Evolutionary conservation across 1,140 invertebrate genomes (phyloP).

Genomic region (Musca domestica): DNA sequence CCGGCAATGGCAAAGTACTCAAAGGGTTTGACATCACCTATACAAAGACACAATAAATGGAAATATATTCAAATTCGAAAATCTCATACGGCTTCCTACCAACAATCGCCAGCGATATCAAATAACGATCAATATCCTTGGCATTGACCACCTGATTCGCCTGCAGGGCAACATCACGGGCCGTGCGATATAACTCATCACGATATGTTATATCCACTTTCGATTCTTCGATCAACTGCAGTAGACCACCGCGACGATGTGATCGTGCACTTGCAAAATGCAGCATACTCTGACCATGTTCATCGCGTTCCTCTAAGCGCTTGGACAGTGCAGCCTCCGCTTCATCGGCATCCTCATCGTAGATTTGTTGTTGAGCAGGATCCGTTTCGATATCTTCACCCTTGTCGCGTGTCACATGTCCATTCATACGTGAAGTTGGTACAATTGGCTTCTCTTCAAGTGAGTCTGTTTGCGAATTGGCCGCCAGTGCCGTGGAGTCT

Average conservation of each 20-base stretch:
- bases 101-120: conserved; percentile 71
- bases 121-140: conserved; percentile 75
- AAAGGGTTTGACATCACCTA: conserved; percentile 74
- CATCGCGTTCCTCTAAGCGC: conserved; percentile 59
- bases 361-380: neutral
- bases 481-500: conserved; percentile 32
- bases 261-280: conserved; percentile 80
- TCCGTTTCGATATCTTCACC: neutral
- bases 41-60: conserved; percentile 15
- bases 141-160: conserved; percentile 77
- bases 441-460: neutral
- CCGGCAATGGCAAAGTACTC: conserved; percentile 77
- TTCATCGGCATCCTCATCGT: conserved; percentile 36
- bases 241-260: conserved; percentile 72
- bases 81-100: conserved; percentile 56
- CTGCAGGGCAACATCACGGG: conserved; percentile 79
- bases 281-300: conserved; percentile 83
- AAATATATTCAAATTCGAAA: neutral
- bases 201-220: conserved; percentile 74
- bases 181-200: conserved; percentile 80
- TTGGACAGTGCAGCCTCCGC: conserved; percentile 31
- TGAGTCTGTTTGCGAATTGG: neutral
- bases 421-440: conserved; percentile 6
- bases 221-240: conserved; percentile 73
- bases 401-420: neutral